A percentile compares a stretch with the other conserved stretches of the same genome.
These are phyloP conservation scores for Pterocles orientalis DNA, from an alignment of 2,113 vertebrate genomes.

Conservation along the genomic window DNA sequence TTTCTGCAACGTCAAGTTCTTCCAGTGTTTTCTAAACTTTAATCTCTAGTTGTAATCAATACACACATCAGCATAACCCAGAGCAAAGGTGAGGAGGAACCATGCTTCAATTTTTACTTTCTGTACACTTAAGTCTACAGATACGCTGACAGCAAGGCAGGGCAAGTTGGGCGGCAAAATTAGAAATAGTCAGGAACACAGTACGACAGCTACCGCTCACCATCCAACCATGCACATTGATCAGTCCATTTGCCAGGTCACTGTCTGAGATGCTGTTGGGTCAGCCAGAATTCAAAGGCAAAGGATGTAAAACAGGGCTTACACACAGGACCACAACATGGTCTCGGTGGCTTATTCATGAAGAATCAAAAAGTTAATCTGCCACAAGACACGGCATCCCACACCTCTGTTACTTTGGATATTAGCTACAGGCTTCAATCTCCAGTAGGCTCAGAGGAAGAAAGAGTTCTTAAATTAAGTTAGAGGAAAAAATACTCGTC, in stretches of 20 bases:
- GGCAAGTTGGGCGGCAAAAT: neutral
- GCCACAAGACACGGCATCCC: rapidly evolving
- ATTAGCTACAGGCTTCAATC: neutral
- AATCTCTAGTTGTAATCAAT: neutral
- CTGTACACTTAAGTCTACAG: neutral
- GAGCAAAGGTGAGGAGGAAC: neutral
- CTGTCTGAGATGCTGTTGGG: neutral
- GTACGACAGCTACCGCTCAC: neutral
- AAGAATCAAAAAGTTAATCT: neutral
- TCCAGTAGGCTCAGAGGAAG: neutral
- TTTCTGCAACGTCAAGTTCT: neutral
- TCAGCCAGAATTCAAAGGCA: neutral
- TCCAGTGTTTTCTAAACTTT: neutral
- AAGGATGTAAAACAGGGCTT: neutral
- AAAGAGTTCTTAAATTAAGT: neutral
- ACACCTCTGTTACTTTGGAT: neutral
- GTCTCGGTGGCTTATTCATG: neutral
- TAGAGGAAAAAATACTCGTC: neutral
- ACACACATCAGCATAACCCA: neutral
- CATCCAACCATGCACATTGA: neutral
- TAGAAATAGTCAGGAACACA: neutral
- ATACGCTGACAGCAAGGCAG: neutral
- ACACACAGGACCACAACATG: rapidly evolving
- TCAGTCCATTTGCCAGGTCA: neutral
- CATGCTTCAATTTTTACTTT: neutral